Base-by-base conservation (phyloP, 2,888 invertebrate genomes). In the Sycophila texana region DNA sequence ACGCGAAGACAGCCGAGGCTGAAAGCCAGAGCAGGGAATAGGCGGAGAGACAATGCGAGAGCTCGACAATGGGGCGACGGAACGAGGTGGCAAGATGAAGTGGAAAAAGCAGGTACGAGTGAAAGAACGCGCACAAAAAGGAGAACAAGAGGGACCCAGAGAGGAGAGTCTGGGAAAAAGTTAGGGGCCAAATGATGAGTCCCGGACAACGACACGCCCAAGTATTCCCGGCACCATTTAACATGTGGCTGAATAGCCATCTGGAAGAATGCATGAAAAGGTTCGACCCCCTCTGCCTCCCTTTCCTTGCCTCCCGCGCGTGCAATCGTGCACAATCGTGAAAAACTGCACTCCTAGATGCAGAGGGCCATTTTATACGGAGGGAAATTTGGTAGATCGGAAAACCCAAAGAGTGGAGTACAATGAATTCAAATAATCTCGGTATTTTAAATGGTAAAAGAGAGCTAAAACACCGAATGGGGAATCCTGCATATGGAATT, bases 181-280 rank as follows among this genome's bases (percentile, higher is more conserved):
- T 75, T 74, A 81, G 73, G 58, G 79, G 83, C 84, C 84, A 83
- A 86, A 87, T 86, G 87, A 87, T 86, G 88, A 88, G 84, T 86
- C 84, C 82, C 84, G 76, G 77, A 80, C 82, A 82, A 82, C 63
- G 65, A 68, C 55, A 55, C 63, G 26, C 39, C 71, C 26, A 22
- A 81, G 84, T 82, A 82, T 82, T 73, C 81, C 80, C 82, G 77
- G 82, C 80, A 82, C 83, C 85, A 87, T 88, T 88, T 87, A 87
- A 86, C 86, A 85, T 87, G 87, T 85, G 84, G 83, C 84, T 87
- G 87, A 87, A 87, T 88, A 84, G 86, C 85, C 84, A 86, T 86
- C 85, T 83, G 82, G 81, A 87, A 86, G 86, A 88, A 88, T 87
- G 83, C 84, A 70, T 72, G 49, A 51, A 68, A 72, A 68, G 60